A percentile compares a stretch with the other conserved stretches of the same genome.
Evolutionary conservation across 2,113 vertebrate species (phyloP).

Genomic region (Balaeniceps rex): DNA sequence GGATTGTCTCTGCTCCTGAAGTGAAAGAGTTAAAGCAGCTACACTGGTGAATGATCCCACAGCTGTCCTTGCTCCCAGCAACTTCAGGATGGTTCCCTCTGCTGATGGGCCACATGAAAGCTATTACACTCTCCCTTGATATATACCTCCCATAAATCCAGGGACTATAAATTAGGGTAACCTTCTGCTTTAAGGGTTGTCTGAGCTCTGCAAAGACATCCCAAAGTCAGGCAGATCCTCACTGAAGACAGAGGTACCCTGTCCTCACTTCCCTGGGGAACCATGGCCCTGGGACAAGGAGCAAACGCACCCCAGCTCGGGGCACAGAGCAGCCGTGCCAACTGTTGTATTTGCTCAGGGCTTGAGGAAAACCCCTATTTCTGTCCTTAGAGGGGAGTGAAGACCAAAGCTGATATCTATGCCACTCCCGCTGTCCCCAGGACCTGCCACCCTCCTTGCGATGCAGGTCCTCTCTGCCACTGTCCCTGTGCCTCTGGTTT

Average conservation of each 20-base stretch:
- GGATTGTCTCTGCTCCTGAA: background rate
- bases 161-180: conserved; percentile 38
- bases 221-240: conserved; percentile 45
- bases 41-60: background rate
- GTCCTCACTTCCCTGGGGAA: background rate
- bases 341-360: background rate
- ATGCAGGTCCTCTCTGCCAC: background rate
- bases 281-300: background rate
- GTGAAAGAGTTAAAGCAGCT: background rate
- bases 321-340: background rate
- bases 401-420: background rate
- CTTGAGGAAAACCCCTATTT: background rate
- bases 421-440: background rate
- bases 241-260: background rate
- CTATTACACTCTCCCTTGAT: conserved; percentile 7
- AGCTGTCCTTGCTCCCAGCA: background rate
- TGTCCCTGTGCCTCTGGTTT: background rate
- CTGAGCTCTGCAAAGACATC: conserved; percentile 40
- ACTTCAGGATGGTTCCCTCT: background rate
- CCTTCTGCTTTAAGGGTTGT: conserved; percentile 43
- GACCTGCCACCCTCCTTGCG: background rate
- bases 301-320: background rate
- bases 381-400: background rate
- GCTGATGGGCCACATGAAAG: background rate
- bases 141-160: conserved; percentile 36